phyloP scores from a whole-genome alignment of 2,888 invertebrate genomes.

The Lithophane semibrunnea region DNA sequence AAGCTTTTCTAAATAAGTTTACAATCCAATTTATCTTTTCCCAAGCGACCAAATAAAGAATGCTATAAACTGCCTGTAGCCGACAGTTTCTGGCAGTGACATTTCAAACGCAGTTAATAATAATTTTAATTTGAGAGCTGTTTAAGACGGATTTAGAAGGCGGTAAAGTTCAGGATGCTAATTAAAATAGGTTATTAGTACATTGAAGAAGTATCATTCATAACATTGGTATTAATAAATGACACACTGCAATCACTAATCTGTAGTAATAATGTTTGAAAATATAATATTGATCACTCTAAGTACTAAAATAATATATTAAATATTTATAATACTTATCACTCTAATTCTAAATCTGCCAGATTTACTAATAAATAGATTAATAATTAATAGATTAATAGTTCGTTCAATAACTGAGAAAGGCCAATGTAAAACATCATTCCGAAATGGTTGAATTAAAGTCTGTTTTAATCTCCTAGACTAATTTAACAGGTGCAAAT shows the following conservation, averaged over 20 bases:
- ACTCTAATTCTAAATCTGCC: too few relatives aligned
- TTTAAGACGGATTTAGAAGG: slow-evolving; percentile 25
- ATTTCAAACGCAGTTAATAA: slow-evolving; percentile 43
- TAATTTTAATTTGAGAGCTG: slow-evolving; percentile 31
- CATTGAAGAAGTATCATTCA: slow-evolving; percentile 6
- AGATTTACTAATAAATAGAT: too few relatives aligned
- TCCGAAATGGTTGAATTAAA: neutral
- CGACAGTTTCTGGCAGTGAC: slow-evolving; percentile 33
- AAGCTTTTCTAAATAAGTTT: slow-evolving; percentile 59
- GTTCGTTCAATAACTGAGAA: neutral
- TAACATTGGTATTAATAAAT: neutral
- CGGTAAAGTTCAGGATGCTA: slow-evolving; percentile 24
- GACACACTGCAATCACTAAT: neutral
- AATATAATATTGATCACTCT: too few relatives aligned
- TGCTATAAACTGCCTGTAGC: slow-evolving; percentile 45
- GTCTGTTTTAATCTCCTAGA: too few relatives aligned
- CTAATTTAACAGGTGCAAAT: too few relatives aligned
- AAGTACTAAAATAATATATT: too few relatives aligned
- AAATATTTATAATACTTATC: too few relatives aligned
- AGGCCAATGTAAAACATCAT: neutral
- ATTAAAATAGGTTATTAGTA: slow-evolving; percentile 8
- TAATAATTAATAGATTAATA: neutral
- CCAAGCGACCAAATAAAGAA: slow-evolving; percentile 46
- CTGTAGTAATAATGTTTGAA: neutral
- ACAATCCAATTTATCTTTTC: slow-evolving; percentile 61